Evolutionary conservation across 2,888 invertebrate genomes (phyloP).

Genomic region (Phymatocera aterrima): DNA sequence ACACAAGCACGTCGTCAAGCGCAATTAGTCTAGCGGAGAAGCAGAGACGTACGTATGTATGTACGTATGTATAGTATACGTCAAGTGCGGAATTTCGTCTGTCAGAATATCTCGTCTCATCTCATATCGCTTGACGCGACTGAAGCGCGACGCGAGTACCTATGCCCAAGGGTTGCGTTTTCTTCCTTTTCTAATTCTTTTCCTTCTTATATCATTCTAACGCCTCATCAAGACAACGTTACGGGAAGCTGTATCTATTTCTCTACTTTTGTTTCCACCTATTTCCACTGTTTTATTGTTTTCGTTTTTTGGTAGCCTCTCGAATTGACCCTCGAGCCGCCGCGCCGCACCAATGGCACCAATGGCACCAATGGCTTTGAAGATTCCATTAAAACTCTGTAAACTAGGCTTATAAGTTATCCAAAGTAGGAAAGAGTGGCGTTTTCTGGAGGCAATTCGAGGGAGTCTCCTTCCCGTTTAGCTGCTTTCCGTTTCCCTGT

Average conservation of each 20-base stretch:
- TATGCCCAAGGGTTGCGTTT: not conserved
- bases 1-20: not conserved
- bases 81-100: not conserved
- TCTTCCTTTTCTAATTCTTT: not conserved
- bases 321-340: not conserved
- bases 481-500: constrained; percentile 47
- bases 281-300: not conserved
- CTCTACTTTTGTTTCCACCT: not conserved
- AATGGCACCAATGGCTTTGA: not conserved
- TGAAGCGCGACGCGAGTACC: too few species aligned
- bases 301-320: not conserved
- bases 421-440: constrained; percentile 45
- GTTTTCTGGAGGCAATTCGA: too few species aligned
- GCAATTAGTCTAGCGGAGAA: not conserved
- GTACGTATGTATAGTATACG: not conserved
- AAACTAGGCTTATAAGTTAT: constrained; percentile 44
- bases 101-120: not conserved
- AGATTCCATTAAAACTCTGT: constrained; percentile 36
- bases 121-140: not conserved
- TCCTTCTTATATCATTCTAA: not conserved
- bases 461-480: not conserved
- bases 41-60: not conserved
- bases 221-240: constrained; percentile 12
- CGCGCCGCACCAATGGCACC: too few species aligned
- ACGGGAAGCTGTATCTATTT: not conserved